phyloP scores from a whole-genome alignment of 2,888 invertebrate genomes.

The Drosophila subquinaria region DNA sequence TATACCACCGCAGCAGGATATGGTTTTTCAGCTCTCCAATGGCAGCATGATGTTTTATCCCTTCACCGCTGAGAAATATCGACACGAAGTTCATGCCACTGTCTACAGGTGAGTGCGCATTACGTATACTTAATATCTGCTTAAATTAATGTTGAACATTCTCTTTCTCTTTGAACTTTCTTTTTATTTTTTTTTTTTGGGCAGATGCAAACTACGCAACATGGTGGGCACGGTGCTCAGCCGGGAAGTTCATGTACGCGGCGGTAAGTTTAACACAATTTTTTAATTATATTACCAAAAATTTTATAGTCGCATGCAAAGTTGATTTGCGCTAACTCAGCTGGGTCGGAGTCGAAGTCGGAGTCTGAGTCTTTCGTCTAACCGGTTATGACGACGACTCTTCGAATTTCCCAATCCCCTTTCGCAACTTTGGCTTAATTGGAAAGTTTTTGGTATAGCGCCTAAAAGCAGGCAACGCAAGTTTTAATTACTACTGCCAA shows the following conservation, averaged over 20 bases:
- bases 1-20: conserved; percentile 89
- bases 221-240: conserved; percentile 92
- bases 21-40: conserved; percentile 91
- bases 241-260: conserved; percentile 94
- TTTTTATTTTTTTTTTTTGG: background rate
- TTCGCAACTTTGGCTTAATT: conserved; percentile 68
- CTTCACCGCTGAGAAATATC: conserved; percentile 92
- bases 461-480: conserved; percentile 73
- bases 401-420: background rate
- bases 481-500: conserved; percentile 76
- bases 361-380: conserved; percentile 5
- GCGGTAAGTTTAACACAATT: conserved; percentile 89
- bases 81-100: conserved; percentile 93
- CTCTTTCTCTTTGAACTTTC: background rate
- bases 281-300: conserved; percentile 60
- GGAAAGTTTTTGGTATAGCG: conserved; percentile 68
- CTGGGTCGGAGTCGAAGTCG: conserved; percentile 27
- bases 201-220: conserved; percentile 88
- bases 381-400: conserved; percentile 6
- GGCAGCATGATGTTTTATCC: conserved; percentile 95
- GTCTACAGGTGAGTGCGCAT: conserved; percentile 89
- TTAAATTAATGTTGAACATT: conserved; percentile 7
- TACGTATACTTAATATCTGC: conserved; percentile 38
- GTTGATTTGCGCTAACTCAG: conserved; percentile 72
- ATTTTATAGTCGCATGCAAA: conserved; percentile 58